phyloP scores from a whole-genome alignment of 2,113 vertebrate species.

The Solea solea region DNA sequence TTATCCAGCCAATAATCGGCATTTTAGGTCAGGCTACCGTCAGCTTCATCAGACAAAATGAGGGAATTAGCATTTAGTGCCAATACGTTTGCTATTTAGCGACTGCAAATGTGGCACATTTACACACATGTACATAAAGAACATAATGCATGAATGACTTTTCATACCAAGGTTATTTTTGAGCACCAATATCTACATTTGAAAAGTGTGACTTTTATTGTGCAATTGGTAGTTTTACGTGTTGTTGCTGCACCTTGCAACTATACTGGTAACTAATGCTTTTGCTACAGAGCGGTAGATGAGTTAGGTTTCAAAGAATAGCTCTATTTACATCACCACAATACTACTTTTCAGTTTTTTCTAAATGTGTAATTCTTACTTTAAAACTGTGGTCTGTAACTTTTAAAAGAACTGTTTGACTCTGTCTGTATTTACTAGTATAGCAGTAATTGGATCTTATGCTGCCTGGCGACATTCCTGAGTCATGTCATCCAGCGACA shows the following conservation, averaged over 20 bases:
- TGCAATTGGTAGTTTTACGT: not conserved
- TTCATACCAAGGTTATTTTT: not conserved
- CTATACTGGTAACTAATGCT: not conserved
- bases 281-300: slow-evolving; percentile 20
- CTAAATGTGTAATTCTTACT: no score
- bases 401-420: no score
- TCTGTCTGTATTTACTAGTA: no score
- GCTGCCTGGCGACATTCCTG: no score
- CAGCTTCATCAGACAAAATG: slow-evolving; percentile 34
- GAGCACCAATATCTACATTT: not conserved
- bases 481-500: no score
- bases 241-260: slow-evolving; percentile 4
- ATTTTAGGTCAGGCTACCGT: slow-evolving; percentile 41
- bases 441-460: no score
- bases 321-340: slow-evolving; percentile 40
- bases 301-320: slow-evolving; percentile 27
- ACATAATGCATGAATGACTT: not conserved
- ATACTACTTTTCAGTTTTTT: slow-evolving; percentile 1
- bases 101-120: not conserved
- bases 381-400: no score
- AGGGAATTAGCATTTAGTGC: slow-evolving; percentile 34
- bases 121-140: not conserved
- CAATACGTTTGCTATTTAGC: not conserved
- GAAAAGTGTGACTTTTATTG: not conserved
- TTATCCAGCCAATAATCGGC: slow-evolving; percentile 44